phyloP scores from a whole-genome alignment of 2,888 invertebrate species.

The Sycophila texana region DNA sequence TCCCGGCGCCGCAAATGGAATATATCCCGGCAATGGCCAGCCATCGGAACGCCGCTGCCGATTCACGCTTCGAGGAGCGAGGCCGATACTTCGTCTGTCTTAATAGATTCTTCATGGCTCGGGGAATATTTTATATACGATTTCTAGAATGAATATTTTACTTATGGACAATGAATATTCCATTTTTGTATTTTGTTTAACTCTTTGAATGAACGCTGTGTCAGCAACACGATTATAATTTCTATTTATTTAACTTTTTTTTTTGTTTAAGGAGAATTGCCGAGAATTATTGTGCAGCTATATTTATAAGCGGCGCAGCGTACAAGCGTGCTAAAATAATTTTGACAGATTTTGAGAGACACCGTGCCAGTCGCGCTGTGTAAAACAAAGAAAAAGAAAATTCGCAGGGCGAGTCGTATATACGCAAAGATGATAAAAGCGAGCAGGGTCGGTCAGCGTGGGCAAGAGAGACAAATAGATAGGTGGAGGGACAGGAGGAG shows the following conservation, averaged over 20 bases:
- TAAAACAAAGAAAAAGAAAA: too few relatives aligned
- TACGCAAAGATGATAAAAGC: background rate
- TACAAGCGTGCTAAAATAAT: too few relatives aligned
- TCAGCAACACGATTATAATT: too few relatives aligned
- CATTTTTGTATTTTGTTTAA: too few relatives aligned
- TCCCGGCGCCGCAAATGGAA: constrained; percentile 41
- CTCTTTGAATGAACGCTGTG: too few relatives aligned
- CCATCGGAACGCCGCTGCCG: background rate
- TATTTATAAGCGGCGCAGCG: too few relatives aligned
- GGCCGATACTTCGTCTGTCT: constrained; percentile 1
- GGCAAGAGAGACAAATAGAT: too few relatives aligned
- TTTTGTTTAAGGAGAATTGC: background rate
- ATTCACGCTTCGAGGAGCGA: constrained; percentile 4
- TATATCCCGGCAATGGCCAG: background rate
- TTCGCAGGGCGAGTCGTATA: constrained; percentile 21
- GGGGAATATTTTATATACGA: background rate
- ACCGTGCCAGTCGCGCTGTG: too few relatives aligned
- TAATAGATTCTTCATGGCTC: constrained; percentile 6
- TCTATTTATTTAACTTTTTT: too few relatives aligned
- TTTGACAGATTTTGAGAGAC: too few relatives aligned
- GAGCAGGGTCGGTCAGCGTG: background rate
- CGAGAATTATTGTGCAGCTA: too few relatives aligned
- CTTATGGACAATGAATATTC: too few relatives aligned
- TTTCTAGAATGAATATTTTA: constrained; percentile 1
- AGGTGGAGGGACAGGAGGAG: background rate